Evolutionary conservation across 2,888 invertebrate species (phyloP), one percentile per base, ranked within the genome.

Genomic region (Tinea pellionella): DNA sequence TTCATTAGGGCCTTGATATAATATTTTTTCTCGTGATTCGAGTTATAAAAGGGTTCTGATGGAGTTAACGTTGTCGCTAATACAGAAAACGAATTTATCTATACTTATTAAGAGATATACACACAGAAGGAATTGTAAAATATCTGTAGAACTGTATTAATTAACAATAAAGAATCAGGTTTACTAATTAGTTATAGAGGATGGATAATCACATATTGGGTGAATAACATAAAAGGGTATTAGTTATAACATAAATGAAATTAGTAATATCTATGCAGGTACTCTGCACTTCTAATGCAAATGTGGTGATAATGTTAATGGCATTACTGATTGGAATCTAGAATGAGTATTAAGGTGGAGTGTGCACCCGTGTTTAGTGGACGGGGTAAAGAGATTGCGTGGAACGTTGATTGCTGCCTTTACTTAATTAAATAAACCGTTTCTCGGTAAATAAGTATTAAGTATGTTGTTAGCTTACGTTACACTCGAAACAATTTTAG

Each of bases 361-460:
- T 37, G 30, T 32, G 57, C 57, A 57, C 32, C 57, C 32, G 13
- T 15, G 32, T 30, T 57, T 57, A 57, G 57, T n/a, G 32, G 16
- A 32, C 57, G 57, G 32, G 32, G 7, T 32, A 13, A 15, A 15
- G 15, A 57, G 32, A 32, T 57, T 57, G 57, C 32, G 15, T 57
- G 57, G 32, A 57, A 57, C 32, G 57, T 57, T 32, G 32, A 57
- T 57, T 57, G 57, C 64, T 32, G 67, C 69, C 70, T 71, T 71
- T 66, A 69, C 69, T 75, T 84, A 81, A 84, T 83, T 84, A 81
- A 82, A 80, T 81, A 79, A 83, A 78, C 77, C 72, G 74, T 75
- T 81, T 80, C 78, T 72, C 62, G 66, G 77, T 73, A 73, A 62
- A 59, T 53, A 62, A 60, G 62, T 61, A 51, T 61, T 61, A 57